phyloP scores from a whole-genome alignment of 2,797 vertebrate species.

The Xyrichtys novacula region DNA sequence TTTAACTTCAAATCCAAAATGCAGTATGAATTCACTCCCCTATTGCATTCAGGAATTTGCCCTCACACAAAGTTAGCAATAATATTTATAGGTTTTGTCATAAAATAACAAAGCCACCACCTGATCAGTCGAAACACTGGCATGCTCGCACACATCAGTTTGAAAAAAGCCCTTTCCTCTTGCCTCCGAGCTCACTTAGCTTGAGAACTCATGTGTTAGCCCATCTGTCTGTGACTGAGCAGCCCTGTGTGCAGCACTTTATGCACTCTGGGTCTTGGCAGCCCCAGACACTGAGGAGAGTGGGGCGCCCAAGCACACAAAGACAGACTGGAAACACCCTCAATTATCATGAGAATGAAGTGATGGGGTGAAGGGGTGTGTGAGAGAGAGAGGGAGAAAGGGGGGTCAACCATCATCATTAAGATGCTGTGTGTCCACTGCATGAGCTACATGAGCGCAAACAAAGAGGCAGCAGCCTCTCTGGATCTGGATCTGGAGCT shows the following conservation, averaged over 20 bases:
- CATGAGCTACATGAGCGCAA: conserved; percentile 47
- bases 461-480: conserved; percentile 67
- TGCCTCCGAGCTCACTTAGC: not conserved
- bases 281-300: not conserved
- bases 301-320: conserved; percentile 29
- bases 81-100: too few species aligned
- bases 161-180: too few species aligned
- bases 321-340: conserved; percentile 47
- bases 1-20: too few species aligned
- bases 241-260: conserved; percentile 14
- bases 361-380: not conserved
- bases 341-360: conserved; percentile 69
- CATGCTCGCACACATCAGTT: not conserved
- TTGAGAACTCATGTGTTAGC: not conserved
- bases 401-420: conserved; percentile 34
- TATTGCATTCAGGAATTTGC: too few species aligned
- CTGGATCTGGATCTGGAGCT: conserved; percentile 22
- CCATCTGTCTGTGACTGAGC: not conserved
- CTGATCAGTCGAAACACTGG: not conserved
- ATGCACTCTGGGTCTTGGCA: conserved; percentile 8
- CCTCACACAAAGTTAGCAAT: too few species aligned
- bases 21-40: too few species aligned
- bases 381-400: not conserved
- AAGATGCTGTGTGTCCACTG: conserved; percentile 44
- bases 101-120: too few species aligned